Evolutionary conservation across 2,888 invertebrate genomes (phyloP).

Genomic region (Caenorhabditis angaria): DNA sequence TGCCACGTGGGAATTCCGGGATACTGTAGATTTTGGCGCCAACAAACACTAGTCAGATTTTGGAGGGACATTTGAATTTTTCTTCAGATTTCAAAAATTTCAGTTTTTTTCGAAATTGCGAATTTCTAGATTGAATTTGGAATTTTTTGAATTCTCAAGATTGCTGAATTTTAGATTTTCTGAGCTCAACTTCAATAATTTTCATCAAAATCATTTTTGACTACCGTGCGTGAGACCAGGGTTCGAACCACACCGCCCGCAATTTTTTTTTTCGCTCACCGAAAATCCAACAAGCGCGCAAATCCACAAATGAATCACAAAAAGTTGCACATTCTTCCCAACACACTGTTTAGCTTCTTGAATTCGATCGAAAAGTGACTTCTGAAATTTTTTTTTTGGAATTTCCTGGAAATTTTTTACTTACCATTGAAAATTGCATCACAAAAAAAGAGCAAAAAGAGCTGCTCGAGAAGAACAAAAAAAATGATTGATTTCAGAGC

Average conservation of each 20-base stretch:
- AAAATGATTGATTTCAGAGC: not conserved
- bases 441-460: not conserved
- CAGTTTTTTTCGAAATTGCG: not conserved
- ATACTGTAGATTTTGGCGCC: too few relatives aligned
- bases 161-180: not conserved
- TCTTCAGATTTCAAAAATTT: not conserved
- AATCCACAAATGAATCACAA: conserved; percentile 33
- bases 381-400: conserved; percentile 3
- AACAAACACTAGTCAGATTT: too few relatives aligned
- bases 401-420: not conserved
- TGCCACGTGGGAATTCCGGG: too few relatives aligned
- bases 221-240: not conserved
- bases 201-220: too few relatives aligned
- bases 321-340: conserved; percentile 17
- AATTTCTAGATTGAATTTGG: not conserved
- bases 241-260: not conserved
- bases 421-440: not conserved
- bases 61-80: too few relatives aligned
- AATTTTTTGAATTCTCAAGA: not conserved
- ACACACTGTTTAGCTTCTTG: conserved; percentile 23
- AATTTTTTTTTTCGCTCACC: too few relatives aligned
- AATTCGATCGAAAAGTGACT: conserved; percentile 32
- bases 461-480: not conserved
- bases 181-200: too few relatives aligned
- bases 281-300: conserved; percentile 30